phyloP scores from a whole-genome alignment of 1,140 invertebrate genomes.

The Cydia fagiglandana region DNA sequence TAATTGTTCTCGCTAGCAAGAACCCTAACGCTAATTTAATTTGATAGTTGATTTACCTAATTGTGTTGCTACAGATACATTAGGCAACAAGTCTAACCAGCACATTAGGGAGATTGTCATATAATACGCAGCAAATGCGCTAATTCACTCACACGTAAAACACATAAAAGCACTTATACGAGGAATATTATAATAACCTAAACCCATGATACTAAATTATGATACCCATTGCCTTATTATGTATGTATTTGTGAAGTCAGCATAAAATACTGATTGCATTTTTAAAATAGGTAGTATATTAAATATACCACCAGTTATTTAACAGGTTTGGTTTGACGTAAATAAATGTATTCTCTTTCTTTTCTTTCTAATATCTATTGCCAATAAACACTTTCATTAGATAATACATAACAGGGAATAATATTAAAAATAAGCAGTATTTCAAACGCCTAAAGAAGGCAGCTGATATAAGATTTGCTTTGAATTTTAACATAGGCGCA shows the following conservation, averaged over 20 bases:
- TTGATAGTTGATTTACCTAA: slow-evolving; percentile 35
- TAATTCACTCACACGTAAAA: not conserved
- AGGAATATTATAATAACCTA: too few species aligned
- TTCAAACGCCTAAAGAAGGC: not conserved
- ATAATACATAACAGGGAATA: not conserved
- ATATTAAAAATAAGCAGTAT: not conserved
- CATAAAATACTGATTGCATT: too few species aligned
- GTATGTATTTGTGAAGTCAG: too few species aligned
- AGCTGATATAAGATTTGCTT: not conserved
- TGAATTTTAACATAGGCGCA: not conserved
- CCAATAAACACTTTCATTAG: too few species aligned
- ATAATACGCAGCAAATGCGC: not conserved
- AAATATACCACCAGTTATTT: too few species aligned
- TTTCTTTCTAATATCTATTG: too few species aligned
- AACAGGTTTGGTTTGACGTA: too few species aligned
- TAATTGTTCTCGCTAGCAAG: not conserved
- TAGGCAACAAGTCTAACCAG: not conserved
- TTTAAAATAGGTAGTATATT: too few species aligned
- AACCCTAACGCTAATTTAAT: slow-evolving; percentile 36
- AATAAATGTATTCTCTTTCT: too few species aligned
- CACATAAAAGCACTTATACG: not conserved
- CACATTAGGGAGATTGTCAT: not conserved
- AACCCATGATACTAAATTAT: too few species aligned
- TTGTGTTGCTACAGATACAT: slow-evolving; percentile 27
- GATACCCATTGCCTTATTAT: too few species aligned